Evolutionary conservation across 2,113 vertebrate species (phyloP).

Genomic region (Anseranas semipalmata): DNA sequence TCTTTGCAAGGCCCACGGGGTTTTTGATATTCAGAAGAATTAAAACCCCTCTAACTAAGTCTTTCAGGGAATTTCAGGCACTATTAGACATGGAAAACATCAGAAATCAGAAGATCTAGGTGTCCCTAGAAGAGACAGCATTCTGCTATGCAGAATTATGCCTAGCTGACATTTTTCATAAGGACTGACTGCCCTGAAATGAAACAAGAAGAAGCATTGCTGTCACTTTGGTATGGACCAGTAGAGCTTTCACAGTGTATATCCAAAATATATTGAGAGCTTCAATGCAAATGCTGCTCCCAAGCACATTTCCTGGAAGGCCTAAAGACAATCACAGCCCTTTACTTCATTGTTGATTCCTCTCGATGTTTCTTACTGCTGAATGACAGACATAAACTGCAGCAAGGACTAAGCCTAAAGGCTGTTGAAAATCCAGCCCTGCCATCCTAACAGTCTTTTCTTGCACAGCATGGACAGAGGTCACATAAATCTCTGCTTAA

Average conservation of each 20-base stretch:
- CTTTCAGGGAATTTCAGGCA: background rate
- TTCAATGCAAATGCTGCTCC: background rate
- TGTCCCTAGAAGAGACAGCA: background rate
- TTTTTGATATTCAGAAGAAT: background rate
- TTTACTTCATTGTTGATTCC: background rate
- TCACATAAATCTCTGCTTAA: background rate
- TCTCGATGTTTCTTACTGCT: background rate
- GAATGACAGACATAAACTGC: background rate
- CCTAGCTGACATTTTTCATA: background rate
- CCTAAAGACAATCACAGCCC: background rate
- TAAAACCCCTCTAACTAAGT: background rate
- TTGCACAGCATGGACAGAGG: background rate
- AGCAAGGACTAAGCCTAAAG: background rate
- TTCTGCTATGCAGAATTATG: background rate
- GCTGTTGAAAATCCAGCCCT: background rate
- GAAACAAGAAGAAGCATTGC: background rate
- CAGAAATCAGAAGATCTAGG: background rate
- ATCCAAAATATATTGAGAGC: background rate
- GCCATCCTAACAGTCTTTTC: background rate
- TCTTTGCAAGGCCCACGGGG: background rate
- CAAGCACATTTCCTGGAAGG: background rate
- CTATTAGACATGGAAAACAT: background rate
- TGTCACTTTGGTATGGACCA: background rate
- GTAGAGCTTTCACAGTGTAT: background rate
- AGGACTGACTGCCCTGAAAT: background rate